These are phyloP conservation scores for Stenotaenia linearis DNA, from an alignment of 2,888 invertebrate species.

Conservation along the genomic window DNA sequence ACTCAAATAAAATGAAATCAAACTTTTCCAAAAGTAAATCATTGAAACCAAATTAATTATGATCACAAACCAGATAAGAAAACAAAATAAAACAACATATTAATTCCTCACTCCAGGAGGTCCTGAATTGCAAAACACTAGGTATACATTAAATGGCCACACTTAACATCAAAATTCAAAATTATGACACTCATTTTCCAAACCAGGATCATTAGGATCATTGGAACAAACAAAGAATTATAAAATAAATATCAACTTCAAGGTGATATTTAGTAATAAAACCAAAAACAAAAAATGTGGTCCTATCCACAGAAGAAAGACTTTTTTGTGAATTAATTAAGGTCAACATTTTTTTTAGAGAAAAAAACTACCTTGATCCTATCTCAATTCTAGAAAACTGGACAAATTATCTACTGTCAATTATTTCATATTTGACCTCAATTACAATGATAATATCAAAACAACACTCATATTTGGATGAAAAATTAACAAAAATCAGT, in stretches of 20 bases:
- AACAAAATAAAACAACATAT: too few species aligned
- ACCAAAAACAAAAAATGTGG: not conserved
- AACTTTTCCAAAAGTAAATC: too few species aligned
- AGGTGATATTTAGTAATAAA: not conserved
- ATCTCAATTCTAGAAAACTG: not conserved
- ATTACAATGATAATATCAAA: not conserved
- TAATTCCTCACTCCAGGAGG: too few species aligned
- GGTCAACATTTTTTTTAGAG: not conserved
- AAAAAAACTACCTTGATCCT: not conserved
- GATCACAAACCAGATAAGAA: too few species aligned
- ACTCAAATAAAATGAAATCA: too few species aligned
- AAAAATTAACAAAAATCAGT: not conserved
- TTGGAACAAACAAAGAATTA: not conserved
- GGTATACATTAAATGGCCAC: not conserved
- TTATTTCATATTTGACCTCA: not conserved
- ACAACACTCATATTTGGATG: not conserved
- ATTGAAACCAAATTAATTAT: too few species aligned
- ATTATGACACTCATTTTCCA: not conserved
- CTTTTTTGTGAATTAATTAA: not conserved
- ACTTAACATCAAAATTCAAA: not conserved
- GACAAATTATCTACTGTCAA: constrained; percentile 1
- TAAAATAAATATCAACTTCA: not conserved
- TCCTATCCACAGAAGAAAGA: not conserved
- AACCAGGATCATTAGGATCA: not conserved
- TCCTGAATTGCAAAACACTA: too few species aligned